phyloP scores from a whole-genome alignment of 2,888 invertebrate species.

The Hoplodrina blanda region DNA sequence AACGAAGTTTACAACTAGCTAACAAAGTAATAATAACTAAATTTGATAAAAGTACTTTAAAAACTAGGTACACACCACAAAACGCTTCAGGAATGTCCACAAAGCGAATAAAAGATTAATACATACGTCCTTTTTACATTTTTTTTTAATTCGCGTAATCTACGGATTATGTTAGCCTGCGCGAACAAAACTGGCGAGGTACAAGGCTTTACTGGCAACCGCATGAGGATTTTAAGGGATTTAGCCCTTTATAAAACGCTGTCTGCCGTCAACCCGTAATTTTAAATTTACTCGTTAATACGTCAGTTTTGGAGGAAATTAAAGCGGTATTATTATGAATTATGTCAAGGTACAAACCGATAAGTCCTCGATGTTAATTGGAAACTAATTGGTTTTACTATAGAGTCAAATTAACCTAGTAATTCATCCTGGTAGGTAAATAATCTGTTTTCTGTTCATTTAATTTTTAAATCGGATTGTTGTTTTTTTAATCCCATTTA shows the following conservation, averaged over 20 bases:
- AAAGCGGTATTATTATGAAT: constrained; percentile 41
- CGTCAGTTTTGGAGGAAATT: constrained; percentile 52
- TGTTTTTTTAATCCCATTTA: not conserved
- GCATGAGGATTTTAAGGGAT: constrained; percentile 81
- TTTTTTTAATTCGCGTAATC: constrained; percentile 76
- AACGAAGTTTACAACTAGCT: too few relatives aligned
- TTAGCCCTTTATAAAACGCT: constrained; percentile 75
- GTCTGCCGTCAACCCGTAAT: constrained; percentile 63
- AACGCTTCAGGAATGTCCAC: constrained; percentile 25
- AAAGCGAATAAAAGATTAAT: constrained; percentile 60
- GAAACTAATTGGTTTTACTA: constrained; percentile 47
- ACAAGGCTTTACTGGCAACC: constrained; percentile 80
- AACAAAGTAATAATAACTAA: too few relatives aligned
- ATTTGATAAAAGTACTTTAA: not conserved
- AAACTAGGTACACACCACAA: constrained; percentile 32
- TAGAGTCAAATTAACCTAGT: constrained; percentile 10
- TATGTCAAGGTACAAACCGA: constrained; percentile 44
- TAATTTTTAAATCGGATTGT: not conserved
- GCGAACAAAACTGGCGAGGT: constrained; percentile 77
- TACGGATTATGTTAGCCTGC: constrained; percentile 77
- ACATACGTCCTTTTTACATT: constrained; percentile 66
- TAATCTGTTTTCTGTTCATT: constrained; percentile 14
- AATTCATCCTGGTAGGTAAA: constrained; percentile 22
- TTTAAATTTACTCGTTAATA: constrained; percentile 63
- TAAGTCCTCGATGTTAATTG: constrained; percentile 55